Conservation (phyloP, 2,888 invertebrate genomes). For the Empis livida region DNA sequence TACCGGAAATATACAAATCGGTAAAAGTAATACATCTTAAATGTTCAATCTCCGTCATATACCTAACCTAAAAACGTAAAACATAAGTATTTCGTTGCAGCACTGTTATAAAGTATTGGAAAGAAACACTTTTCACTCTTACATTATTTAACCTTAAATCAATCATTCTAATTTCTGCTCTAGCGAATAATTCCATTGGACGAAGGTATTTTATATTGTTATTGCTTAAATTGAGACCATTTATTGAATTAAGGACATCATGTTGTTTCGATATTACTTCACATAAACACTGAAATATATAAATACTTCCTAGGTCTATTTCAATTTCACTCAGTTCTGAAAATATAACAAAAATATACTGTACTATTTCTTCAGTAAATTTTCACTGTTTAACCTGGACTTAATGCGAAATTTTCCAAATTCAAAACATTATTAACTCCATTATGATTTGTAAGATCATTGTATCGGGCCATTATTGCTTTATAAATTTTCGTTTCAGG, state of each 20-base stretch:
- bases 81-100: too few relatives aligned
- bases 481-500: conserved; percentile 9
- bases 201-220: conserved; percentile 9
- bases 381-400: too few relatives aligned
- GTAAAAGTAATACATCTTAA: conserved; percentile 7
- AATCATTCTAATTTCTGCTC: conserved; percentile 7
- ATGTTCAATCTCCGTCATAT: conserved; percentile 3
- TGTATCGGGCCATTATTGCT: conserved; percentile 5
- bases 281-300: conserved; percentile 9
- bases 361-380: neutral
- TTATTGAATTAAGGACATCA: conserved; percentile 8
- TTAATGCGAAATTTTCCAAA: conserved; percentile 3
- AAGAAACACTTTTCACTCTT: too few relatives aligned
- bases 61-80: too few relatives aligned
- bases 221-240: conserved; percentile 11
- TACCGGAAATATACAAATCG: conserved; percentile 9
- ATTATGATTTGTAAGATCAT: conserved; percentile 4
- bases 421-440: conserved; percentile 9
- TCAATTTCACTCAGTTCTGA: conserved; percentile 9
- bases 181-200: conserved; percentile 4
- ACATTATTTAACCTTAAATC: conserved; percentile 6
- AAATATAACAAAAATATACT: neutral
- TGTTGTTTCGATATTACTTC: conserved; percentile 3
- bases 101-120: too few relatives aligned
- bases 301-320: conserved; percentile 8